These are phyloP conservation scores for Rana temporaria DNA, from an alignment of 2,113 vertebrate genomes.

Conservation along the genomic window DNA sequence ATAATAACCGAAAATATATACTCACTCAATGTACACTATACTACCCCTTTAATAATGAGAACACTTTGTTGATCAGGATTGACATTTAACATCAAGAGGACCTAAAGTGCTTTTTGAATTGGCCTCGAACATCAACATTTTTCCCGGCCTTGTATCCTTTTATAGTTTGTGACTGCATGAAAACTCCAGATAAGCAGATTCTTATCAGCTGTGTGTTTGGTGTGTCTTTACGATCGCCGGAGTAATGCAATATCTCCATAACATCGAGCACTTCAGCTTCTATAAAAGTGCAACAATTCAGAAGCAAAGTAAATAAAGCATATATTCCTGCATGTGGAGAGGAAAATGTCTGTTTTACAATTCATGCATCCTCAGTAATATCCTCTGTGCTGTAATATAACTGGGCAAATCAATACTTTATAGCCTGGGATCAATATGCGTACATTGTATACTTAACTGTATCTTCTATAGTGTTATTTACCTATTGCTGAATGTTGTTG, in stretches of 20 bases:
- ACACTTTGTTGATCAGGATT: too few species aligned
- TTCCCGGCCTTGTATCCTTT: too few species aligned
- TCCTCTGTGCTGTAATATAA: conserved; percentile 10
- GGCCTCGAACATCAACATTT: too few species aligned
- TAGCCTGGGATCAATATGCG: conserved; percentile 24
- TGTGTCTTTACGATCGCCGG: background rate
- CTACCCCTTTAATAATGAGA: too few species aligned
- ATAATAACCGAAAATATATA: too few species aligned
- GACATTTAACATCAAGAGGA: too few species aligned
- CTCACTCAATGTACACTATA: too few species aligned
- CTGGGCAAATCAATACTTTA: conserved; percentile 31
- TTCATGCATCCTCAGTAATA: conserved; percentile 2
- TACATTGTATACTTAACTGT: conserved; percentile 1
- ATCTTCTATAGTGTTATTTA: conserved; percentile 35
- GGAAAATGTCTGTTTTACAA: background rate
- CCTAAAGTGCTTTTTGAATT: too few species aligned
- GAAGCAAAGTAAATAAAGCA: background rate
- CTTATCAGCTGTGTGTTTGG: too few species aligned
- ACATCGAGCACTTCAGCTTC: background rate
- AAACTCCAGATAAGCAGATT: too few species aligned
- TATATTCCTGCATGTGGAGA: background rate
- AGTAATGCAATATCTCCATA: background rate
- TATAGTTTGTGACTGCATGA: too few species aligned
- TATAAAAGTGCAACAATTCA: background rate
- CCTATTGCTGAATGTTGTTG: conserved; percentile 10